Percentiles rank a stretch among this genome's conserved stretches.
phyloP scores from a whole-genome alignment of 2,888 invertebrate species.

The Polyommatus icarus region DNA sequence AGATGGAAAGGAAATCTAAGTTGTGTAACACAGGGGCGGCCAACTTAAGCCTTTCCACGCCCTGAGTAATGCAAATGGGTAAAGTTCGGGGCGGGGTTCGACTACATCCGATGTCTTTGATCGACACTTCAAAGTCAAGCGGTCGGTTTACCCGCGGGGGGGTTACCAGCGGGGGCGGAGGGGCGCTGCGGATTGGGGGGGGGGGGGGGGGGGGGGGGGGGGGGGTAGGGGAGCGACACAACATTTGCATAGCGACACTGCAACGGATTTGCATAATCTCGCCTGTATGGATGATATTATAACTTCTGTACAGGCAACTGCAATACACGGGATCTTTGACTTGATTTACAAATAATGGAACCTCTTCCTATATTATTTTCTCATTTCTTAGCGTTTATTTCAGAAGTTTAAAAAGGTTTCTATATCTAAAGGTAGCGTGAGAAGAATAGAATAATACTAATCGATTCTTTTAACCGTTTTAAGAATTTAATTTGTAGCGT shows the following conservation, averaged over 20 bases:
- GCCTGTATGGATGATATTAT: background rate
- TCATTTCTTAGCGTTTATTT: background rate
- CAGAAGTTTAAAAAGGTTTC: too few species aligned
- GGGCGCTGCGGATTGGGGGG: background rate
- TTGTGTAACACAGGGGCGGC: conserved; percentile 57
- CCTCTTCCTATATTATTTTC: background rate
- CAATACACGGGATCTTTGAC: background rate
- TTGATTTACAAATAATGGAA: background rate
- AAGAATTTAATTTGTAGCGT: too few species aligned
- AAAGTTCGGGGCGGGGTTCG: conserved; percentile 66
- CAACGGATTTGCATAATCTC: conserved; percentile 2
- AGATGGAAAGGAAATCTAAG: conserved; percentile 39
- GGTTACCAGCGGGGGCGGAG: background rate
- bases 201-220: background rate
- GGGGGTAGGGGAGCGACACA: background rate
- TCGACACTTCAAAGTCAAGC: conserved; percentile 65
- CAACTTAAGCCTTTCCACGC: conserved; percentile 63
- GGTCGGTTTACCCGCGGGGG: conserved; percentile 39
- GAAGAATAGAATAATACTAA: too few species aligned
- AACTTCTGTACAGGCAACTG: background rate
- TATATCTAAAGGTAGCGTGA: too few species aligned
- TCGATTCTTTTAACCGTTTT: too few species aligned
- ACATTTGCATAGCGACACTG: conserved; percentile 22
- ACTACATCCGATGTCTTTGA: conserved; percentile 69
- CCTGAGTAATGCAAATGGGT: conserved; percentile 73